Base-by-base conservation (phyloP, 2,797 vertebrate genomes). In the Macrochelys suwanniensis region DNA sequence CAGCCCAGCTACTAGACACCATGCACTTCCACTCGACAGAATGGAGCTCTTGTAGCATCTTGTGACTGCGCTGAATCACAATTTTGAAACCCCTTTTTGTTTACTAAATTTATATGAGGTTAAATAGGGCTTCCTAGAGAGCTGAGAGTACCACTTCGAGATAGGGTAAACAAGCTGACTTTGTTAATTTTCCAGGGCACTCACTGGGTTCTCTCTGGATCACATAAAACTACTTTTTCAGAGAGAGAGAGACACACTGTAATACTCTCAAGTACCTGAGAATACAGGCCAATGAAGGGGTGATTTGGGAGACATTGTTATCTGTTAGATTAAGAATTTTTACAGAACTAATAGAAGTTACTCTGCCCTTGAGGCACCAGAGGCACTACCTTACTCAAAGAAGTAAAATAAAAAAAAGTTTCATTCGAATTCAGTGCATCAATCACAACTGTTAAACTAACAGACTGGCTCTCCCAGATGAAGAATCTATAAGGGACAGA, bases 71-170 rank as follows among this genome's bases (percentile, higher is more conserved):
- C 42, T 97, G 94, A 97, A 96, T 96, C 94, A 89, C 94, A 97
- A 82, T 93, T 92, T 90, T 89, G 88, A 97, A 93, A 96, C 90
- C 87, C 37, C 92, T 97, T 96, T 96, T 96, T 96, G 97, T 96
- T 96, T 96, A 91, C 91, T 83, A 94, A 90, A 95, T 95, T 96
- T 96, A 97, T 97, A 97, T 96, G 90, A 94, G 71, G 87, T 84
- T 96, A 95, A 96, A 97, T 89, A 97, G 96, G 78, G 87, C 89
- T 96, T 97, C 96, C 95, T 95, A 95, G 94, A 96, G 92, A 93
- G 93, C 93, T 78, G 65, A 94, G 95, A 85, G 91, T 95, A 96
- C 94, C 89, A 95, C 95, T 96, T 94, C 83, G 96, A 96, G 85
- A 84, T 37, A 94, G 83, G 57, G 87, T 89, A 96, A 96, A 96